Conservation (phyloP, 1,140 invertebrate genomes). For the Temnothorax longispinosus region DNA sequence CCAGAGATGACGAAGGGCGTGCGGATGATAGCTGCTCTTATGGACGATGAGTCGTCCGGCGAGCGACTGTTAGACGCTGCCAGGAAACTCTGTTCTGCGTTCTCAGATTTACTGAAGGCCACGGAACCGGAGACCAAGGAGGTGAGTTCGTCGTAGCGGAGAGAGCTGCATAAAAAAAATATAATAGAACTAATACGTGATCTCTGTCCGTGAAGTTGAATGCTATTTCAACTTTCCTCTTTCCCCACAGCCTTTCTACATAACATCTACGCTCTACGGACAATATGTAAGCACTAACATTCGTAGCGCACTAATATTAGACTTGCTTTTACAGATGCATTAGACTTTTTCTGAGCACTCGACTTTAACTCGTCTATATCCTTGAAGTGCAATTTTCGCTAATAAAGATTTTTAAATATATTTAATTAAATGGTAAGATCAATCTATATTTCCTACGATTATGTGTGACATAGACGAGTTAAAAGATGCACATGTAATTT, state of each 20-base stretch:
- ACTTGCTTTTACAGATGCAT: not conserved
- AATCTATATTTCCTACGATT: not conserved
- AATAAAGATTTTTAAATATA: not conserved
- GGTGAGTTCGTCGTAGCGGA: slow-evolving; percentile 82
- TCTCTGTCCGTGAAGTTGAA: not conserved
- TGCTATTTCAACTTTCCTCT: slow-evolving; percentile 56
- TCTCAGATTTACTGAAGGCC: slow-evolving; percentile 97
- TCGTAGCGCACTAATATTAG: slow-evolving; percentile 30
- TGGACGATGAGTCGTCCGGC: slow-evolving; percentile 93
- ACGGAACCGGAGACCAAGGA: slow-evolving; percentile 97
- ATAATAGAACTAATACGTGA: not conserved
- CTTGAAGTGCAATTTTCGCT: not conserved
- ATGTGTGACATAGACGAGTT: not conserved
- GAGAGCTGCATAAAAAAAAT: not conserved
- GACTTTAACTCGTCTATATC: not conserved
- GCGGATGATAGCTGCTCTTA: slow-evolving; percentile 96
- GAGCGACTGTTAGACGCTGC: slow-evolving; percentile 97
- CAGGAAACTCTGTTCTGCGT: slow-evolving; percentile 95
- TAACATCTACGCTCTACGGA: slow-evolving; percentile 80
- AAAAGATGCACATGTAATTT: not conserved
- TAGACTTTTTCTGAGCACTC: not conserved
- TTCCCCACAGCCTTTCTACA: slow-evolving; percentile 80
- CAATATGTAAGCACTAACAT: slow-evolving; percentile 81
- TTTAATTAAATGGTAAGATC: not conserved
- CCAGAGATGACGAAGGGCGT: slow-evolving; percentile 98